A percentile compares a stretch with the other conserved stretches of the same genome.
These are phyloP conservation scores for Petrocephalus microphthalmus DNA, from an alignment of 2,113 vertebrate genomes.

Conservation along the genomic window DNA sequence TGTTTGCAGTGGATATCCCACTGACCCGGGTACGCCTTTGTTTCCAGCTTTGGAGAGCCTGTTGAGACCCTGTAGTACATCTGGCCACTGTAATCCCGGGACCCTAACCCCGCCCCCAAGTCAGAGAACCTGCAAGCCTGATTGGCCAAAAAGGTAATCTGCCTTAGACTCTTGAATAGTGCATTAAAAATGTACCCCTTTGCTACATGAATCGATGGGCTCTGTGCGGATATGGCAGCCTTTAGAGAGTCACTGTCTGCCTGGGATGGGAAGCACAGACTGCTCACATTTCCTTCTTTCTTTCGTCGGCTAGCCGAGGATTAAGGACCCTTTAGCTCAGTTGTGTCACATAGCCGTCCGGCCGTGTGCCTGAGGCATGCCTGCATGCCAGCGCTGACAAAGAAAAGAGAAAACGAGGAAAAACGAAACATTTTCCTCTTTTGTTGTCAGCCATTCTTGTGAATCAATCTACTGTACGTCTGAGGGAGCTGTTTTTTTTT, in stretches of 20 bases:
- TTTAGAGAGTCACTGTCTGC: neutral
- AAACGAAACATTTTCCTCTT: constrained; percentile 10
- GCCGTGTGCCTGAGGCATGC: neutral
- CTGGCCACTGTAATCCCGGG: neutral
- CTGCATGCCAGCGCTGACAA: neutral
- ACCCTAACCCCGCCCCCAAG: neutral
- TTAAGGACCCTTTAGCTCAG: neutral
- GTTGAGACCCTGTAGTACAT: neutral
- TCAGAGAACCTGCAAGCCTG: neutral
- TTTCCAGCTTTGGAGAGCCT: neutral
- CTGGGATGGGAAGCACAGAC: neutral
- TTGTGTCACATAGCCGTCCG: neutral
- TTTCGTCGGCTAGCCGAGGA: neutral
- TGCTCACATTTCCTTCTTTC: neutral
- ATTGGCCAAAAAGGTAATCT: neutral
- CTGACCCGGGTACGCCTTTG: neutral
- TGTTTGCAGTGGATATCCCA: neutral
- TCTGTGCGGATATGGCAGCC: neutral
- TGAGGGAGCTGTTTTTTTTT: constrained; percentile 13
- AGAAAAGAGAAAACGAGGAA: neutral
- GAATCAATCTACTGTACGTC: constrained; percentile 24
- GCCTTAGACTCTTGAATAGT: neutral
- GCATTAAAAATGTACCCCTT: neutral
- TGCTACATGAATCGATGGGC: neutral
- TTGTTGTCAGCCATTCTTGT: constrained; percentile 21